These are phyloP conservation scores for Nipponacmea schrenckii DNA, from an alignment of 2,888 invertebrate species.

Conservation along the genomic window DNA sequence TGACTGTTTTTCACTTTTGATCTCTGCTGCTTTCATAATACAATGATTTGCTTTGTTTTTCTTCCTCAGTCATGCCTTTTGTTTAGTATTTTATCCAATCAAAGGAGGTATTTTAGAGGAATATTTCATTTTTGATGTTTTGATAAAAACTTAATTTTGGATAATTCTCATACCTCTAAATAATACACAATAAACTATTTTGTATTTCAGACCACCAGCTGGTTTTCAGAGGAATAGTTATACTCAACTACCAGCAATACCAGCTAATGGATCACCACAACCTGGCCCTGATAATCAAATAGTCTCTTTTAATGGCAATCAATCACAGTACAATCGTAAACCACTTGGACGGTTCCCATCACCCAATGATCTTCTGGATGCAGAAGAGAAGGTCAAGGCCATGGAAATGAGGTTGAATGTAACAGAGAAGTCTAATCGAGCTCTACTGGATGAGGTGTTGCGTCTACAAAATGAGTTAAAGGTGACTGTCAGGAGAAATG, in stretches of 20 bases:
- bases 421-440: conserved; percentile 67
- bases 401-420: conserved; percentile 63
- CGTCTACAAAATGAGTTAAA: conserved; percentile 64
- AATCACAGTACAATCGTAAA: conserved; percentile 23
- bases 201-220: background rate
- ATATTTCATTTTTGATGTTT: too few relatives aligned
- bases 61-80: too few relatives aligned
- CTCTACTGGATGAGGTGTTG: conserved; percentile 66
- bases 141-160: too few relatives aligned
- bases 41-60: too few relatives aligned
- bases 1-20: too few relatives aligned
- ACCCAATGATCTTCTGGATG: conserved; percentile 37
- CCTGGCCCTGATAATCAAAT: conserved; percentile 40
- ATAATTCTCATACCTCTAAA: too few relatives aligned
- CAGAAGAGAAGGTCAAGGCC: conserved; percentile 55
- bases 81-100: too few relatives aligned
- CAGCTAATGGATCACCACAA: conserved; percentile 28
- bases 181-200: too few relatives aligned
- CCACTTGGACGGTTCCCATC: conserved; percentile 15
- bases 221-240: conserved; percentile 1
- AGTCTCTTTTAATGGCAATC: conserved; percentile 36
- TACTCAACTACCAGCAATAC: conserved; percentile 18
- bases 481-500: conserved; percentile 53
- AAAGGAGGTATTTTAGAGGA: too few relatives aligned
- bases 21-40: too few relatives aligned